Evolutionary conservation across 2,797 vertebrate genomes (phyloP), one percentile per base, ranked within the genome.

Genomic region (Sebastes hubbsi): DNA sequence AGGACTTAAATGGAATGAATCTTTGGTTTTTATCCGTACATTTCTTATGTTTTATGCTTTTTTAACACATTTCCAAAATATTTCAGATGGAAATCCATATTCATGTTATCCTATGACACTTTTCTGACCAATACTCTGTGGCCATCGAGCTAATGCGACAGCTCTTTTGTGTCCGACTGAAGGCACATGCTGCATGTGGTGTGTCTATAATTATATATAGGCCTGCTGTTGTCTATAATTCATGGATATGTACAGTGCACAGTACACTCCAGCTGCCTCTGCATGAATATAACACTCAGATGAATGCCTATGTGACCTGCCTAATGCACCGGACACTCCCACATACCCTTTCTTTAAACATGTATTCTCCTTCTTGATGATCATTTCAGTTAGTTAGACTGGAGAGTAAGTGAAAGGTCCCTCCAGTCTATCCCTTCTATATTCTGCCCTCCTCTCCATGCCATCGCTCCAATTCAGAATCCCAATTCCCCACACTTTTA

Each of bases 201-300:
- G 69, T 71, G 66, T 74, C 70, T 71, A 72, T 82, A 87, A 85
- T 84, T 83, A 73, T 64, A 81, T 62, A 74, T 56, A 71, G 76
- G 70, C 55, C 46, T 73, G 49, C 13, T 46, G 62, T 61, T 59
- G 54, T 92, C 60, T 82, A 90, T 92, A 87, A 92, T 91, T 92
- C 77, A 92, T 90, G 80, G 20, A 70, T 60, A 76, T 67, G 63
- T 71, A n/a, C 8, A 52, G 49, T n/a, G 22, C 60, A n/a, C 49
- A 52, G 49, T n/a, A 36, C 60, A 81, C 46, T 22, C 24, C 67
- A 84, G 83, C 72, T 72, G 70, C 58, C 69, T 62, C 24, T 2
- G 69, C 63, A 86, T 8, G 18, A 71, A 89, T 83, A 56, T 25
- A 79, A 49, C 63, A 78, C 68, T 73, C 81, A 72, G 42, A 58